These are phyloP conservation scores for Schizothorax lantsangensis DNA, from an alignment of 2,797 vertebrate genomes.

Conservation along the genomic window DNA sequence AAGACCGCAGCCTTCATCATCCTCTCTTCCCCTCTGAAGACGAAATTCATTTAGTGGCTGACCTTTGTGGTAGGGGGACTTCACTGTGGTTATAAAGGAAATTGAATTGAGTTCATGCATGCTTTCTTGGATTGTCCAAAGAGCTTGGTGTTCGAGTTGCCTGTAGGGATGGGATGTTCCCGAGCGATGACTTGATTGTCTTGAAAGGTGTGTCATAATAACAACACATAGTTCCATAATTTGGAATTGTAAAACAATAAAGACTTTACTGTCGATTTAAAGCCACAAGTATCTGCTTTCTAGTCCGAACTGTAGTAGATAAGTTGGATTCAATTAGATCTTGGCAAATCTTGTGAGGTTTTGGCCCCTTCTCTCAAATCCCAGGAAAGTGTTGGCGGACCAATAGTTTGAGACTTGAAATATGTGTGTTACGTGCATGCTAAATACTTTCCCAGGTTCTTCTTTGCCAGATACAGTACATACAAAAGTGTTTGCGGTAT, in stretches of 20 bases:
- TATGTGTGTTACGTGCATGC: constrained; percentile 47
- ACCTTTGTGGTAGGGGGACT: constrained; percentile 65
- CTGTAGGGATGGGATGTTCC: constrained; percentile 36
- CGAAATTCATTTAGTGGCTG: constrained; percentile 65
- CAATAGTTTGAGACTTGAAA: constrained; percentile 46
- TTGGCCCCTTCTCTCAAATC: constrained; percentile 45
- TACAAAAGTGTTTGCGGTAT: constrained; percentile 35
- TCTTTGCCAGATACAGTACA: constrained; percentile 34
- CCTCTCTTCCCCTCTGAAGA: constrained; percentile 61
- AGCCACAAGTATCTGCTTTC: constrained; percentile 40
- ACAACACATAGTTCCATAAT: constrained; percentile 16
- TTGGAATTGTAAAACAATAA: constrained; percentile 36
- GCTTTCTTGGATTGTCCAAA: constrained; percentile 58
- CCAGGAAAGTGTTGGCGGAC: constrained; percentile 46
- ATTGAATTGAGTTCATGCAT: constrained; percentile 62
- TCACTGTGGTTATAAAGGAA: constrained; percentile 66
- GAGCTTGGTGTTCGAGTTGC: constrained; percentile 39
- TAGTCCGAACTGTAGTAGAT: constrained; percentile 42
- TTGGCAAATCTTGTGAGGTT: constrained; percentile 41
- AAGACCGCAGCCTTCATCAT: constrained; percentile 54
- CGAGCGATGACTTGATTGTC: constrained; percentile 14
- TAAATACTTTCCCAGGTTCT: constrained; percentile 54
- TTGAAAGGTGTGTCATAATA: constrained; percentile 28
- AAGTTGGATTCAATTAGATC: constrained; percentile 49
- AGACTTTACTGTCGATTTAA: constrained; percentile 18